A percentile compares a stretch with the other conserved stretches of the same genome.
These are phyloP conservation scores for Tragelaphus strepsiceros DNA, from an alignment of 2,113 vertebrate genomes.

Conservation along the genomic window DNA sequence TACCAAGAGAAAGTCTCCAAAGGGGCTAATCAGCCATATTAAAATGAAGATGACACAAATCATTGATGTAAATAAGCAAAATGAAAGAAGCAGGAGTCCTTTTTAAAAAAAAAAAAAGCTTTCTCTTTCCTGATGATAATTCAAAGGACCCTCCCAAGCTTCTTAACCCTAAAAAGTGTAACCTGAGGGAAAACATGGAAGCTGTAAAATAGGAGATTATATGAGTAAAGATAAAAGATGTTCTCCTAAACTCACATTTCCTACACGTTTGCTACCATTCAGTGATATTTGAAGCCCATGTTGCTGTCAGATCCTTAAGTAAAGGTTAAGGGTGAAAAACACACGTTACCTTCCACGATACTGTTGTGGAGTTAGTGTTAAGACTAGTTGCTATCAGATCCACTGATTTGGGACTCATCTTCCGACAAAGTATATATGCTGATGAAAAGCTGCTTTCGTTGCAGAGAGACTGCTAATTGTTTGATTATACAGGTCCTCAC, in stretches of 20 bases:
- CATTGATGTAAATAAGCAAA: constrained; percentile 5
- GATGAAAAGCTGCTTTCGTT: constrained; percentile 93
- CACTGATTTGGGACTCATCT: constrained; percentile 83
- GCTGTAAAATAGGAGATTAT: neutral
- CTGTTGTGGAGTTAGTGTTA: constrained; percentile 65
- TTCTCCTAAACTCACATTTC: neutral
- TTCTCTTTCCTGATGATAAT: neutral
- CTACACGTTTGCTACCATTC: neutral
- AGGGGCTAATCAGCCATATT: constrained; percentile 15
- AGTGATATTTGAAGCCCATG: neutral
- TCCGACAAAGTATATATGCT: constrained; percentile 87
- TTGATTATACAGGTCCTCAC: constrained; percentile 99
- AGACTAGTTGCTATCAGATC: constrained; percentile 79
- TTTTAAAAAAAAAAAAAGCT: neutral
- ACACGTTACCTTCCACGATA: constrained; percentile 42
- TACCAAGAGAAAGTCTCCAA: neutral
- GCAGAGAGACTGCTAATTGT: constrained; percentile 95
- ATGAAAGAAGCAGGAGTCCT: neutral
- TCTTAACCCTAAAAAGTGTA: neutral
- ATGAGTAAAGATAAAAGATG: neutral
- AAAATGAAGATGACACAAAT: constrained; percentile 38
- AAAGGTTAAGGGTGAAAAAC: constrained; percentile 26
- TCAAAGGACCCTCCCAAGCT: neutral
- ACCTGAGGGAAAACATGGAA: neutral
- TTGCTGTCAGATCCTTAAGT: neutral